Percentiles rank a stretch among this genome's conserved stretches.
These are phyloP conservation scores for Actenoides hombroni DNA, from an alignment of 2,113 vertebrate species.

Conservation along the genomic window DNA sequence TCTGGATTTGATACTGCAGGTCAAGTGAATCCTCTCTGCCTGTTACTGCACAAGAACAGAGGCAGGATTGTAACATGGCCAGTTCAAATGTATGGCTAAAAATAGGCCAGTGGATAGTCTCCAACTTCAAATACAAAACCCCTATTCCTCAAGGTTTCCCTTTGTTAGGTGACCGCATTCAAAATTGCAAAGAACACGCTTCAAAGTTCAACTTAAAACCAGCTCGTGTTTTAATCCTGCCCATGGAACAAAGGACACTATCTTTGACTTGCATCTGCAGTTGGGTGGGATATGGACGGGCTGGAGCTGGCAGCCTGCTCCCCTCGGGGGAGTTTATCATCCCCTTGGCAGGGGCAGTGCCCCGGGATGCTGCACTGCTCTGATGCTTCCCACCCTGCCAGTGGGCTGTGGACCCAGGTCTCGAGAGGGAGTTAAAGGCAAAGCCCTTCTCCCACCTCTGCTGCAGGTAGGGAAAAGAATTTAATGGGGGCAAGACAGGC, in stretches of 20 bases:
- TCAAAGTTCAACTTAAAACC: background rate
- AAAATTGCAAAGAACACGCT: background rate
- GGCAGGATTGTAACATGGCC: background rate
- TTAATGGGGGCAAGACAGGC: background rate
- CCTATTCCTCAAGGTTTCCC: background rate
- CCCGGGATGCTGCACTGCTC: background rate
- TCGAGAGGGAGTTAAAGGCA: background rate
- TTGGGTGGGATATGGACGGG: accelerated
- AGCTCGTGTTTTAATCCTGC: background rate
- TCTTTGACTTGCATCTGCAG: background rate
- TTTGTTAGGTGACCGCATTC: background rate
- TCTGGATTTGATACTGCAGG: background rate
- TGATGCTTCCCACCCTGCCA: background rate
- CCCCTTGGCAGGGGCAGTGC: background rate
- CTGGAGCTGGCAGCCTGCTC: background rate
- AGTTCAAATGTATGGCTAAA: background rate
- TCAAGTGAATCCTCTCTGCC: background rate
- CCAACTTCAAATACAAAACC: background rate
- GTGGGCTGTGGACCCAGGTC: accelerated
- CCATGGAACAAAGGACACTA: background rate
- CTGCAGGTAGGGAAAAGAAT: background rate
- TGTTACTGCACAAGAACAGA: background rate
- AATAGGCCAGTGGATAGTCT: slow-evolving; percentile 3
- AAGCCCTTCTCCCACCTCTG: background rate
- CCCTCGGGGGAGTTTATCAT: accelerated